Evolutionary conservation across 2,888 invertebrate genomes (phyloP).

Genomic region (Drosophila sordidula): DNA sequence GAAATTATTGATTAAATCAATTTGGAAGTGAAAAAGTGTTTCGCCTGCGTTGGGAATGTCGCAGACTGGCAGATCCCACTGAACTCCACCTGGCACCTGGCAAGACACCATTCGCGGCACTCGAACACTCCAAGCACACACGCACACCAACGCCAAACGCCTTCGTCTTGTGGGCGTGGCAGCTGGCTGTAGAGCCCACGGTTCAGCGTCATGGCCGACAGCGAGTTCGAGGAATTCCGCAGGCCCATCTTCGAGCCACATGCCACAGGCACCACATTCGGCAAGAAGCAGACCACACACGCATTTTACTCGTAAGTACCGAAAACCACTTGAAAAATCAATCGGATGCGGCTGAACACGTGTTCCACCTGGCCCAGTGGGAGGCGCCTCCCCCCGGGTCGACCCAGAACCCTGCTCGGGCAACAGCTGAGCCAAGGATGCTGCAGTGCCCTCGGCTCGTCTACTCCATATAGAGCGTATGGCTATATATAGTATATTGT

Average conservation of each 20-base stretch:
- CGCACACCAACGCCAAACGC: too few relatives aligned
- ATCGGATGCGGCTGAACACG: conserved; percentile 19
- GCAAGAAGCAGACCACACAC: conserved; percentile 86
- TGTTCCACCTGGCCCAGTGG: conserved; percentile 2
- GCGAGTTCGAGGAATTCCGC: conserved; percentile 96
- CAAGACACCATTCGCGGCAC: neutral
- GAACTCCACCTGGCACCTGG: neutral
- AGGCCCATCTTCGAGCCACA: conserved; percentile 88
- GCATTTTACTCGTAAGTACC: conserved; percentile 94
- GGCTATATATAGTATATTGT: too few relatives aligned
- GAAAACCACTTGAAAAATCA: conserved; percentile 25
- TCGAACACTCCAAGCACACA: neutral
- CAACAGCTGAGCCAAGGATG: conserved; percentile 11
- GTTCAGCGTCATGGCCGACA: conserved; percentile 91
- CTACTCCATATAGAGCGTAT: too few relatives aligned
- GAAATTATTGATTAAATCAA: conserved; percentile 80
- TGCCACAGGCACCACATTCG: conserved; percentile 89
- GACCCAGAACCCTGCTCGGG: neutral
- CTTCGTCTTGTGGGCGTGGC: conserved; percentile 51
- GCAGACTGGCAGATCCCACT: conserved; percentile 20
- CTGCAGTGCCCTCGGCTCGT: neutral
- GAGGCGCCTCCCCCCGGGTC: too few relatives aligned
- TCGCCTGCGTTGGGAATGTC: conserved; percentile 42
- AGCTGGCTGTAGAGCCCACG: conserved; percentile 45
- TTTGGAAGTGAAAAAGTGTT: conserved; percentile 72